Conservation (phyloP, 2,113 vertebrate genomes). For the Lophotis ruficrista region DNA sequence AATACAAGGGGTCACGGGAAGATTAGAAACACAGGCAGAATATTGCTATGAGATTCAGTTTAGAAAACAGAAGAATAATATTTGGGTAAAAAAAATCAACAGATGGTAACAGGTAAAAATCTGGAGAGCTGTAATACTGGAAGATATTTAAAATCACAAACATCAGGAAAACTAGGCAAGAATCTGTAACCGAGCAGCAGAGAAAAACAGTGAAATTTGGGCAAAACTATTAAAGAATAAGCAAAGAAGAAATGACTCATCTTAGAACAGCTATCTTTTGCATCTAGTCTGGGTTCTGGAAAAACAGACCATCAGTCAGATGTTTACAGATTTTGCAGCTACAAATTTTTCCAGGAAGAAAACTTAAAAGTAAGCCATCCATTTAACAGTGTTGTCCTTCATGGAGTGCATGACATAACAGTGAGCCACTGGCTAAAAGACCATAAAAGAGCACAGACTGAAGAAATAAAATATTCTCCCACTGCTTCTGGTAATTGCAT, state of each 20-base stretch:
- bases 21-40: conserved; percentile 53
- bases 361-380: not conserved
- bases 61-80: conserved; percentile 27
- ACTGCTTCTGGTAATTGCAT: conserved; percentile 30
- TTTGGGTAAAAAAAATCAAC: not conserved
- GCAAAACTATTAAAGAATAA: not conserved
- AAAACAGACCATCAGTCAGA: not conserved
- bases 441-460: not conserved
- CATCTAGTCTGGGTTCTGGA: not conserved
- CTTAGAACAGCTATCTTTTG: not conserved
- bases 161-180: not conserved
- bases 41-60: conserved; percentile 34
- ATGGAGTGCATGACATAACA: not conserved
- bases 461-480: conserved; percentile 46
- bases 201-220: not conserved
- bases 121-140: not conserved
- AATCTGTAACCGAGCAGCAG: not conserved
- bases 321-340: not conserved
- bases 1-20: conserved; percentile 44
- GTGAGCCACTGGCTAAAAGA: not conserved
- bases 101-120: not conserved
- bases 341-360: not conserved
- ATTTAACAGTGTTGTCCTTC: not conserved
- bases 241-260: not conserved
- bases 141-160: conserved; percentile 8